These are phyloP conservation scores for Leptoclinus maculatus DNA, from an alignment of 2,797 vertebrate species.

Conservation along the genomic window DNA sequence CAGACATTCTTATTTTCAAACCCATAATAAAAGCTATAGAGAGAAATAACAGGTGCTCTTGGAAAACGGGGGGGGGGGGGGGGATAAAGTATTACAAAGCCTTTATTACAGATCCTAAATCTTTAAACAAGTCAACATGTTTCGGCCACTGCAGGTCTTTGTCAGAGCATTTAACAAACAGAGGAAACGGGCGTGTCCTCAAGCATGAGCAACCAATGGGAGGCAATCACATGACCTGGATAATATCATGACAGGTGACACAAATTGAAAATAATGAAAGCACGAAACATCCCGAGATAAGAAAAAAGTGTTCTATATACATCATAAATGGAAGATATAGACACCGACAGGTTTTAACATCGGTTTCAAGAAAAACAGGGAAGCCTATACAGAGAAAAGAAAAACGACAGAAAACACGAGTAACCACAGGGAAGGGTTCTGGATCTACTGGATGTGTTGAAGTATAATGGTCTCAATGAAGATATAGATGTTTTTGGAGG, in stretches of 20 bases:
- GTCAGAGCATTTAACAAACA: background rate
- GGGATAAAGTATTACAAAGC: background rate
- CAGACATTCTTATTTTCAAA: conserved; percentile 1
- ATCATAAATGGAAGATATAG: background rate
- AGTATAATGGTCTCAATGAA: background rate
- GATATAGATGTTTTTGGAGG: background rate
- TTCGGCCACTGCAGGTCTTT: background rate
- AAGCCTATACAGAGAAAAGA: too few species aligned
- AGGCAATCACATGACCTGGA: background rate
- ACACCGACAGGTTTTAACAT: background rate
- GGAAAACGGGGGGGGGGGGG: background rate
- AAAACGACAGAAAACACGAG: background rate
- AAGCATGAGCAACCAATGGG: background rate
- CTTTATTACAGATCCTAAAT: background rate
- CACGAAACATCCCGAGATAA: background rate
- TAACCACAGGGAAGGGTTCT: background rate
- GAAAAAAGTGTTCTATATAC: background rate
- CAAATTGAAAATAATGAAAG: background rate
- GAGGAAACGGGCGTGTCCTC: background rate
- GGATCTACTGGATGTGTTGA: background rate
- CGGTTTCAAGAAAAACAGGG: background rate
- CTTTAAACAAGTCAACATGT: background rate
- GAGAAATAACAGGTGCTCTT: background rate
- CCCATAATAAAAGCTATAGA: background rate
- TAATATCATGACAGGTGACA: background rate